Evolutionary conservation across 2,888 invertebrate genomes (phyloP).

Genomic region (Lordiphosa andalusiaca): DNA sequence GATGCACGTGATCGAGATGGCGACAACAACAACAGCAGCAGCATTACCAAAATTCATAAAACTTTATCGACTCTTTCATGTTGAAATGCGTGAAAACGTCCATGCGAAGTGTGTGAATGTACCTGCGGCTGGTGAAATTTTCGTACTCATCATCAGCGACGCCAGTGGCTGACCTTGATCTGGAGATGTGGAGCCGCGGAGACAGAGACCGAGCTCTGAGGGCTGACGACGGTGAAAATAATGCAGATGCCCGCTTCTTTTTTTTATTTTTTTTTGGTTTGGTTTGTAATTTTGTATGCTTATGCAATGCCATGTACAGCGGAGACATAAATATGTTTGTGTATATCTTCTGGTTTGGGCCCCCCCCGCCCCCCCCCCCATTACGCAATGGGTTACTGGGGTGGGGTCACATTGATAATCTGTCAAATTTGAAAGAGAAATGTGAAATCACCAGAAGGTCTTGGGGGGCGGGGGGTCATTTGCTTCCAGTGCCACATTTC

Average conservation of each 20-base stretch:
- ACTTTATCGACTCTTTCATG: slow-evolving; percentile 36
- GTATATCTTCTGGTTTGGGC: slow-evolving; percentile 51
- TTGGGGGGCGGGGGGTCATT: neutral
- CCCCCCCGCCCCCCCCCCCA: no score
- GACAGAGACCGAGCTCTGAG: slow-evolving; percentile 27
- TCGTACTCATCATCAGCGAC: slow-evolving; percentile 29
- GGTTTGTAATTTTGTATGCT: slow-evolving; percentile 40
- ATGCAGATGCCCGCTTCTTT: slow-evolving; percentile 34
- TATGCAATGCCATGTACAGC: slow-evolving; percentile 61
- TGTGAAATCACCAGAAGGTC: neutral
- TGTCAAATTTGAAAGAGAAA: slow-evolving; percentile 4
- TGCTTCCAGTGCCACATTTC: neutral
- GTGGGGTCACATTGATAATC: slow-evolving; percentile 5
- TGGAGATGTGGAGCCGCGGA: slow-evolving; percentile 29
- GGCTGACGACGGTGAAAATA: slow-evolving; percentile 30
- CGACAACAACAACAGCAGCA: slow-evolving; percentile 17
- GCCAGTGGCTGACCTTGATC: slow-evolving; percentile 57
- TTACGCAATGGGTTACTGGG: slow-evolving; percentile 47
- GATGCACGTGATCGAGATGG: slow-evolving; percentile 52
- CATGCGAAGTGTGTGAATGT: slow-evolving; percentile 28
- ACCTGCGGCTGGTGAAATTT: slow-evolving; percentile 61
- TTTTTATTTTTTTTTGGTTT: no score
- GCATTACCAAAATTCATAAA: slow-evolving; percentile 13
- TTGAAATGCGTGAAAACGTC: slow-evolving; percentile 47
- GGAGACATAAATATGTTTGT: slow-evolving; percentile 23